A percentile compares a stretch with the other conserved stretches of the same genome.
phyloP scores from a whole-genome alignment of 1,140 invertebrate species.

The Pomphorhynchus laevis region DNA sequence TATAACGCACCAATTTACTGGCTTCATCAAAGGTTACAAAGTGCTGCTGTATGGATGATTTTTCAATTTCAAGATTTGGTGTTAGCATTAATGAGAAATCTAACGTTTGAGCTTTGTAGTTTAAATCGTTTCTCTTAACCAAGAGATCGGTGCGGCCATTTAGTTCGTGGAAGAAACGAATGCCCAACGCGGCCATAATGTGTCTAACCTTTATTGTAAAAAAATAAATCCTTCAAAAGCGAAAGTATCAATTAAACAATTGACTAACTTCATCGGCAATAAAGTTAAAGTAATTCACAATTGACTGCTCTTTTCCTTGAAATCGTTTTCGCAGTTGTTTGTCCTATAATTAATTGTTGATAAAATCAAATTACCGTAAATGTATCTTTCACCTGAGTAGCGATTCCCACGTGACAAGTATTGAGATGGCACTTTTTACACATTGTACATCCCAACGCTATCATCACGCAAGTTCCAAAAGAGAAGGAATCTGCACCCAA shows the following conservation, averaged over 20 bases:
- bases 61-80: constrained; percentile 60
- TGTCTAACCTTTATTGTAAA: constrained; percentile 29
- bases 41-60: constrained; percentile 26
- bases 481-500: constrained; percentile 91
- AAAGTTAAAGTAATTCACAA: constrained; percentile 86
- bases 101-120: constrained; percentile 42
- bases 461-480: constrained; percentile 83
- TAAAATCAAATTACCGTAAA: too few relatives aligned
- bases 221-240: constrained; percentile 5
- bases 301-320: constrained; percentile 73
- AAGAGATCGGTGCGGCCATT: constrained; percentile 66
- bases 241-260: constrained; percentile 7
- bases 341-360: too few relatives aligned
- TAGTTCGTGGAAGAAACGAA: constrained; percentile 52
- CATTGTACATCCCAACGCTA: constrained; percentile 88
- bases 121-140: constrained; percentile 20
- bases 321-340: constrained; percentile 71
- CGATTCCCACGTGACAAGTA: constrained; percentile 88
- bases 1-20: background rate
- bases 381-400: too few relatives aligned
- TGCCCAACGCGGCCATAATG: constrained; percentile 55
- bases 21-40: background rate
- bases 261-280: constrained; percentile 54
- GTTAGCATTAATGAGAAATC: constrained; percentile 53
- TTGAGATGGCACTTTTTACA: constrained; percentile 98